Evolutionary conservation across 2,113 vertebrate species (phyloP).

Genomic region (Tiliqua scincoides): DNA sequence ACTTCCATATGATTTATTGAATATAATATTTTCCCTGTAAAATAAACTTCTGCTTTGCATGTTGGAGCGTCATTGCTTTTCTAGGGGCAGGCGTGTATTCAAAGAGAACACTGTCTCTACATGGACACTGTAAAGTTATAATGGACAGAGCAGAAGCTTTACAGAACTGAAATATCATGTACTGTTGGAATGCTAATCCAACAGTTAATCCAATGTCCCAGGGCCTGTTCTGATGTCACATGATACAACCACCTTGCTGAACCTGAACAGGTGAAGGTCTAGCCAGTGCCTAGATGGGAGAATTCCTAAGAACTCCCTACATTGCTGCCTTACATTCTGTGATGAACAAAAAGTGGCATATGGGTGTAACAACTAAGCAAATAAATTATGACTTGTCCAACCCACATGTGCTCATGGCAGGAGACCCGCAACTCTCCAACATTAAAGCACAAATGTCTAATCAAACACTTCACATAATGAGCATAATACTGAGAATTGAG

Average conservation of each 20-base stretch:
- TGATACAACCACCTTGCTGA: too few species aligned
- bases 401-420: background rate
- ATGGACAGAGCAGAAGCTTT: background rate
- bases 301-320: too few species aligned
- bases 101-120: background rate
- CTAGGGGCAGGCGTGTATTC: slow-evolving; percentile 5
- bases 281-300: too few species aligned
- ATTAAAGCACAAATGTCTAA: background rate
- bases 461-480: background rate
- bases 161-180: background rate
- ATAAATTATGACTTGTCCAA: background rate
- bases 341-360: background rate
- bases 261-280: too few species aligned
- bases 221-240: too few species aligned
- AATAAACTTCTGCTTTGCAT: slow-evolving; percentile 54
- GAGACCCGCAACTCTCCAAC: background rate
- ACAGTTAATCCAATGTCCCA: background rate
- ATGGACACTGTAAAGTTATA: background rate
- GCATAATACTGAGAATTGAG: too few species aligned
- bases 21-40: slow-evolving; percentile 64
- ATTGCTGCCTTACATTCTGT: too few species aligned
- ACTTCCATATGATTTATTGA: slow-evolving; percentile 75
- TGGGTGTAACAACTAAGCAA: too few species aligned
- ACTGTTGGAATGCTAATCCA: background rate
- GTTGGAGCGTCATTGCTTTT: slow-evolving; percentile 34